Evolutionary conservation across 2,797 vertebrate species (phyloP).

Genomic region (Galagoides demidoff): DNA sequence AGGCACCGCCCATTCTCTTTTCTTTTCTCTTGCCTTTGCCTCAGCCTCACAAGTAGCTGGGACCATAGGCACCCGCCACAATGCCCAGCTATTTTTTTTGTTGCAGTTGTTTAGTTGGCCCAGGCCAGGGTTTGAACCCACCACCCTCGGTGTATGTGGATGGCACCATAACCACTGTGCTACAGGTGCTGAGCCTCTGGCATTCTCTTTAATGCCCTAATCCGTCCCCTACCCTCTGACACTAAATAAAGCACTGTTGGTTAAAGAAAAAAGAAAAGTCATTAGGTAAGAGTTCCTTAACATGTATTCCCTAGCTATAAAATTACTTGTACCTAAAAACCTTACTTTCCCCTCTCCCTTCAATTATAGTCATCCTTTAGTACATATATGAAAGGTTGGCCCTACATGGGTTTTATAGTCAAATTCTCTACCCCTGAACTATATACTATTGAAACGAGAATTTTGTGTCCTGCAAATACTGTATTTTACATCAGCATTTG

Average conservation of each 20-base stretch:
- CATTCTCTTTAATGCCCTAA: background rate
- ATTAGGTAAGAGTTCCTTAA: slow-evolving; percentile 1
- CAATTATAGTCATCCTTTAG: background rate
- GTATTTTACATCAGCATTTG: background rate
- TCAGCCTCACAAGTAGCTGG: too few species aligned
- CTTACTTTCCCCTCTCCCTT: background rate
- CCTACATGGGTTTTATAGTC: background rate
- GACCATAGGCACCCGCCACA: too few species aligned
- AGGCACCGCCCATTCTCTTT: background rate
- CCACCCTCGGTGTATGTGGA: too few species aligned
- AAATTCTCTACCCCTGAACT: background rate
- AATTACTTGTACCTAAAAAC: slow-evolving; percentile 23
- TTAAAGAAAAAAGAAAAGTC: background rate
- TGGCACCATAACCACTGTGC: too few species aligned
- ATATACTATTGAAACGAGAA: too few species aligned
- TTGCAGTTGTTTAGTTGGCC: too few species aligned
- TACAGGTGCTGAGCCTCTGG: background rate
- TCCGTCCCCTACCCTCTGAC: background rate
- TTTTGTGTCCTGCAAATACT: too few species aligned
- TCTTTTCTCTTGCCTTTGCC: too few species aligned
- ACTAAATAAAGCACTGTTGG: slow-evolving; percentile 1
- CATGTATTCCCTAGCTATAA: background rate
- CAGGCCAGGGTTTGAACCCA: too few species aligned
- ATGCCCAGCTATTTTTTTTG: too few species aligned
- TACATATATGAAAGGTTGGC: background rate